Evolutionary conservation across 2,797 vertebrate genomes (phyloP), one percentile per base, ranked within the genome.

Genomic region (Dallia pectoralis): DNA sequence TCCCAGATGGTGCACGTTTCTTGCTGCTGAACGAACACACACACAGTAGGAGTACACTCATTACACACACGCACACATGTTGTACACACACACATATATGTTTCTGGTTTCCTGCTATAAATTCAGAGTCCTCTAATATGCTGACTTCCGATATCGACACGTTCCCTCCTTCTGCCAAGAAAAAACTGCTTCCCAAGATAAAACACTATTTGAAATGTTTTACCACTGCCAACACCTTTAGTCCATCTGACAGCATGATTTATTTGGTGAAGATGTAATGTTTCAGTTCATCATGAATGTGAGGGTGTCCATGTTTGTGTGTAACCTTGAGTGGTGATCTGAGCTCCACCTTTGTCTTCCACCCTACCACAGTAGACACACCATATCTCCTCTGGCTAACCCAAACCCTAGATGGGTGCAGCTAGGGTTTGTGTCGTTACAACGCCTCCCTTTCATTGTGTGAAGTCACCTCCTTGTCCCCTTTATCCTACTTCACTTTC

Each of bases 1-100:
- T 72, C 72, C 73, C 90, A 92, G 84, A 91, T 89, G 87, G 80
- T 87, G n/a, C 51, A 81, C 3, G 61, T 91, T 93, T 89, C 86
- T 87, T 88, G 84, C 74, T 65, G 78, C 9, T 9, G 7, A n/a
- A 11, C 22, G 11, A 2, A 9, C 8, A 14, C 53, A 59, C 53
- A 59, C 53, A 11, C 9, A 44, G 40, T 44, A 56, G n/a, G 11
- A 7, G 25, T 11, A 56, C 51, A 56, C 51, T 40, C 11, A 40
- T 5, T 40, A 56, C 51, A 53, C 51, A 22, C 51, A 51, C 18
- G 19, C 49, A 51, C 18, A 51, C 49, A 51, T 7, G 8, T 6
- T 6, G 6, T n/a, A 5, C 14, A 53, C n/a, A 53, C 51, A 56
- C 51, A 56, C 74, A 74, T 89, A 92, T 82, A 91, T 89, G 87